Base-by-base conservation (phyloP, 2,888 invertebrate species). In the Agrilus mali region DNA sequence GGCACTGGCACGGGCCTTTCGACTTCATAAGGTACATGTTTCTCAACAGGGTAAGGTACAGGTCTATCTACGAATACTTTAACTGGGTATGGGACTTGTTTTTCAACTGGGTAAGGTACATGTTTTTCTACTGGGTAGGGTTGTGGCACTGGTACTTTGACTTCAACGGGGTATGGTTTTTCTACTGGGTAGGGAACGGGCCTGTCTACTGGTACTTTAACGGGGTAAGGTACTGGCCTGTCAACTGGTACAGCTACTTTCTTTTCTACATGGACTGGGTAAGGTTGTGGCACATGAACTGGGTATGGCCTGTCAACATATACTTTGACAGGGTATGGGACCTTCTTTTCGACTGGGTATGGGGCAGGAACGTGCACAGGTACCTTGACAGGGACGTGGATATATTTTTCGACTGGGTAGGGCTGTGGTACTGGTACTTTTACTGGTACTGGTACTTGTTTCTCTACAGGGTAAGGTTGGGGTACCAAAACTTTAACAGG, bases 401-500 rank as follows among this genome's bases (percentile, higher is more conserved):
- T 77, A 61, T 70, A 80, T 69, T 82, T 82, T 64, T 82, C 82
- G 53, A 82, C 82, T 58, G 85, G 85, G 70, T 85, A 85, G 55
- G 83, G 83, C 55, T 77, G 75, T 53, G 85, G 83, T 37, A 83
- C 82, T 47, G 72, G 79, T 38, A 83, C 81, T 70, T 82, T 81
- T 13, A 86, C 82, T 55, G 83, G 84, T 62, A 77, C 75, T 32
- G 78, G 86, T 12, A 85, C 65, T 61, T 78, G 77, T 64, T 83
- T 84, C 65, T 82, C 82, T 14, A 86, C 85, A 50, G 84, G 84
- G 68, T 85, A 85, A 53, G 86, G 85, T 57, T 83, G 82, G 46
- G 84, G 83, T 43, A 85, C 84, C 43, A 74, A 70, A 42, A 86
- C 84, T 68, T 85, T 84, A 55, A 85, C 84, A 59, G 85, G 83